Evolutionary conservation across 2,797 vertebrate genomes (phyloP), one percentile per base, ranked within the genome.

Genomic region (Neosilurus mollespiculum): DNA sequence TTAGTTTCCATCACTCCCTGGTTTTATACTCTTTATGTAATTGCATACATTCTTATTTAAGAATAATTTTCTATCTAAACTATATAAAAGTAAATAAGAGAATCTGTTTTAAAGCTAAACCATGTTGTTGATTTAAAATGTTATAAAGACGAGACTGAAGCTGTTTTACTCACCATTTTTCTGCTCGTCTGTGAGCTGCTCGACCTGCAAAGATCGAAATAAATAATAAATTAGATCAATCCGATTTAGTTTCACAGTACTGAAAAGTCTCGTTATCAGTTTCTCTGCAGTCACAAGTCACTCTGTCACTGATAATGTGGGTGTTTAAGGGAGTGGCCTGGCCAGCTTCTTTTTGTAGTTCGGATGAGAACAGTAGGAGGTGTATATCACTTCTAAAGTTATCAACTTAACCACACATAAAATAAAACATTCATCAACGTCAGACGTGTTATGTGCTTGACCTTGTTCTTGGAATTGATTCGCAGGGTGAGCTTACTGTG

Each of bases 161-260:
- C 20, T 66, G 18, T n/a, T 34, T 59, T 59, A 89, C 92, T 6
- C 88, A 95, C 95, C 95, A 88, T 94, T 95, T 91, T 95, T 95
- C 91, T 95, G 94, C 89, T 95, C 95, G 1, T 95, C 95, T 67
- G 94, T 95, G 87, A 95, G 93, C 91, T 95, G 95, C 89, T 95
- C 94, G 71, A 93, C 95, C 94, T 95, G 90, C 37, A 77, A 85
- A 78, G 83, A 65, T 64, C 83, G 79, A 49, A 1, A 22, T 34
- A 20, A 56, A 58, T 11, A 20, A 67, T 37, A 37, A 67, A 6
- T 20, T 4, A 20, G 8, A 34, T 14, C 62, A 43, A 43, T 43
- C 43, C 4, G 2, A 43, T 65, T 66, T 30, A 30, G 26, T 65
- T 64, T 30, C 16, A 66, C 6, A 2, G 15, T 34, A 9, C 30